A percentile compares a stretch with the other conserved stretches of the same genome.
Conservation (phyloP, 2,113 vertebrate species). For the Caranx melampygus region DNA sequence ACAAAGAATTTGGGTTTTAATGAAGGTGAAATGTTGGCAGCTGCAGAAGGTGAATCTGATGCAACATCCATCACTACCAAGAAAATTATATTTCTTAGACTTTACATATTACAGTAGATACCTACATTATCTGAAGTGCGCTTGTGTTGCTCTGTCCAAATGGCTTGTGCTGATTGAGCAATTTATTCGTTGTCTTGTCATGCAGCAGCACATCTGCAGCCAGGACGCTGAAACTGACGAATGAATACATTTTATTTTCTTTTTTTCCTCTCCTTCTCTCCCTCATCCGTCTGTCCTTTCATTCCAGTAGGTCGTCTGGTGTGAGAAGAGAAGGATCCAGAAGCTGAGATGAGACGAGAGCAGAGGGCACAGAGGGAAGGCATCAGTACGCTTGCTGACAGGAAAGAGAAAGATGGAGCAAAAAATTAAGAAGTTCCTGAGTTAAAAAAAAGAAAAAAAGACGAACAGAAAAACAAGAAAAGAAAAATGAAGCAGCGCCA, state of each 20-base stretch:
- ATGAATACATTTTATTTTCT: conserved; percentile 11
- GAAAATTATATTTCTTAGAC: background rate
- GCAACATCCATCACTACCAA: background rate
- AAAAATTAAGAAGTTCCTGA: conserved; percentile 67
- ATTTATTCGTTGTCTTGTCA: conserved; percentile 43
- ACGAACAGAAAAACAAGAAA: conserved; percentile 50
- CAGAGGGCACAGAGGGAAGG: conserved; percentile 75
- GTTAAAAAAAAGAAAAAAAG: conserved; percentile 43
- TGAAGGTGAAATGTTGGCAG: background rate
- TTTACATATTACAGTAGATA: background rate
- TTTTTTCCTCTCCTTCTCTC: background rate
- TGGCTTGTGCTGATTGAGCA: conserved; percentile 15
- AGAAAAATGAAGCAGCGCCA: conserved; percentile 80
- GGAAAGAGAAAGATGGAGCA: conserved; percentile 70
- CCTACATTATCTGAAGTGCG: background rate
- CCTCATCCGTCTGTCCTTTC: conserved; percentile 37
- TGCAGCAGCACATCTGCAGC: conserved; percentile 34
- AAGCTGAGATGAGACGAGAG: conserved; percentile 80
- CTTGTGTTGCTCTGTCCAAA: background rate
- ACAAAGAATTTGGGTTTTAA: background rate
- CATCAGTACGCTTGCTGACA: conserved; percentile 73
- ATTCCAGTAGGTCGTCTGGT: conserved; percentile 84
- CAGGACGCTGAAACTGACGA: conserved; percentile 27
- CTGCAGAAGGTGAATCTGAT: conserved; percentile 39
- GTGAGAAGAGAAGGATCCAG: conserved; percentile 77